Evolutionary conservation across 92 coral and sea anemone species (phyloP).

Genomic region (Phenganax subtilis): DNA sequence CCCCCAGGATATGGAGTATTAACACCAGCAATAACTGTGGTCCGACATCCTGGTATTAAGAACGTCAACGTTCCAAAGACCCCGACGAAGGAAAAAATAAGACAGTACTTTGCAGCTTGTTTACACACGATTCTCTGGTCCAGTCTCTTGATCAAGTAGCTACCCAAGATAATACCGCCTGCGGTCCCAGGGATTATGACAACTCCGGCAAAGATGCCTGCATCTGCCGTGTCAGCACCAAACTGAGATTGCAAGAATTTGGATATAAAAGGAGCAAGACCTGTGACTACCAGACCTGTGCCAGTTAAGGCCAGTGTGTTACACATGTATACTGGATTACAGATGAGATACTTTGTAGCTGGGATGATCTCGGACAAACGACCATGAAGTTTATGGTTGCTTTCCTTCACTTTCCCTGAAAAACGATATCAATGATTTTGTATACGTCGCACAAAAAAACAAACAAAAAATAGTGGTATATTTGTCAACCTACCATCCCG

Average conservation of each 20-base stretch:
- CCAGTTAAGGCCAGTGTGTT: conserved; percentile 93
- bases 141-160: conserved; percentile 81
- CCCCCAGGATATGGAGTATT: conserved; percentile 63
- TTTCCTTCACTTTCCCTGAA: conserved; percentile 36
- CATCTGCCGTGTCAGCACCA: conserved; percentile 86
- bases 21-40: conserved; percentile 80
- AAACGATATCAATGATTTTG: neutral
- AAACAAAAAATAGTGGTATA: no score
- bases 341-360: conserved; percentile 81
- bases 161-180: conserved; percentile 97
- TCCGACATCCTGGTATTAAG: conserved; percentile 94
- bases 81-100: conserved; percentile 87
- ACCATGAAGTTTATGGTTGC: conserved; percentile 82
- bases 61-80: conserved; percentile 92
- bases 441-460: no score
- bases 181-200: conserved; percentile 97
- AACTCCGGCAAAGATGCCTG: conserved; percentile 85
- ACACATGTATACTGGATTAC: conserved; percentile 71
- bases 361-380: conserved; percentile 78
- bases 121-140: conserved; percentile 83
- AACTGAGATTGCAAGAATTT: conserved; percentile 98
- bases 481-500: conserved; percentile 40
- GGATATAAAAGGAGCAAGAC: conserved; percentile 96
- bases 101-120: conserved; percentile 86
- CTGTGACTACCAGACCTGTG: conserved; percentile 85